A percentile compares a stretch with the other conserved stretches of the same genome.
These are phyloP conservation scores for Argyrosomus japonicus DNA, from an alignment of 2,113 vertebrate species.

Conservation along the genomic window DNA sequence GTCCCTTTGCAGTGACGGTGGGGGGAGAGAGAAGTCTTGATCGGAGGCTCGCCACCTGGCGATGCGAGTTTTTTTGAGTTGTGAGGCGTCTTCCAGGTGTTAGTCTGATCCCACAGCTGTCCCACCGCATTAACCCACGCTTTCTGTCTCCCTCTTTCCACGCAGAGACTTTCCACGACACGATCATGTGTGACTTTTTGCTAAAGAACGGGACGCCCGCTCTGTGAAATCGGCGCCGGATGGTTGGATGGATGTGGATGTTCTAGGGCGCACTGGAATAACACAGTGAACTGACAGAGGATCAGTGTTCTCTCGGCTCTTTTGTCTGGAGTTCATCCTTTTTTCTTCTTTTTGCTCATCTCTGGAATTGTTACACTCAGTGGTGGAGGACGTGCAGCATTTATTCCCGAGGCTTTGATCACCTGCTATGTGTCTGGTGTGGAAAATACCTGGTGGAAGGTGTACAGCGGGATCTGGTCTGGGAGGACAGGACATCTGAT, in stretches of 20 bases:
- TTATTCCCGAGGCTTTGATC: slow-evolving; percentile 39
- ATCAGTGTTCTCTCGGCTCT: slow-evolving; percentile 24
- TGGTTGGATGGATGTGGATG: slow-evolving; percentile 48
- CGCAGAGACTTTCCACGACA: neutral
- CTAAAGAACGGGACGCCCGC: slow-evolving; percentile 54
- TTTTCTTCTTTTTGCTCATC: neutral
- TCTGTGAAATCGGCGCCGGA: slow-evolving; percentile 50
- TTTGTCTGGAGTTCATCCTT: slow-evolving; percentile 48
- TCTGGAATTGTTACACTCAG: slow-evolving; percentile 69
- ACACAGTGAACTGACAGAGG: slow-evolving; percentile 65
- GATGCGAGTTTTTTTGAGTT: slow-evolving; percentile 64
- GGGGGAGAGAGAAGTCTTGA: slow-evolving; percentile 31
- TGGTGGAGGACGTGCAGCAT: slow-evolving; percentile 54
- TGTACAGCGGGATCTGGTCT: slow-evolving; percentile 87
- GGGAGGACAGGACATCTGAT: slow-evolving; percentile 88
- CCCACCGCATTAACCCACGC: neutral
- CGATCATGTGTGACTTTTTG: slow-evolving; percentile 58
- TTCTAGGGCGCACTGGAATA: slow-evolving; percentile 70
- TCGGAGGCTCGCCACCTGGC: slow-evolving; percentile 64
- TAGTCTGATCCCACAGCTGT: slow-evolving; percentile 26
- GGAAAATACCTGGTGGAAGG: slow-evolving; percentile 90
- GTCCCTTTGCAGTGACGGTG: slow-evolving; percentile 20
- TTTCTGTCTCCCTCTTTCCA: neutral
- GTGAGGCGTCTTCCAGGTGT: slow-evolving; percentile 54
- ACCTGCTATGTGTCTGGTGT: slow-evolving; percentile 91